Conservation (phyloP, 2,888 invertebrate genomes). For the Stictocephala bisonia region DNA sequence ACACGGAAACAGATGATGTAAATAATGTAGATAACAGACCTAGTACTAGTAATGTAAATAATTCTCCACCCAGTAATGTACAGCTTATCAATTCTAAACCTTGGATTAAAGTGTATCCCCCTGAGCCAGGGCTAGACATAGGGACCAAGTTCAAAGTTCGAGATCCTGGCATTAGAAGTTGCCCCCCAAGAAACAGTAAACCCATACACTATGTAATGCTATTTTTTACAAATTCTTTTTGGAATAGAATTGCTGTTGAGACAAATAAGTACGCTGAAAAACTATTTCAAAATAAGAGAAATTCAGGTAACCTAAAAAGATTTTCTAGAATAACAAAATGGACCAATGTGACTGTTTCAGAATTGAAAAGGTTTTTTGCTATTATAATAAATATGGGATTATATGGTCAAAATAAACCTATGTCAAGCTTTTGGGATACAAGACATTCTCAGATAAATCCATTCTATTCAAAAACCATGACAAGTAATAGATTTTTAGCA, state of each 20-base stretch:
- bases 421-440: not conserved
- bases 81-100: too few species aligned
- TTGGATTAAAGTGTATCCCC: too few species aligned
- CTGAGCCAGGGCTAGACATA: too few species aligned
- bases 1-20: too few species aligned
- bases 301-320: too few species aligned
- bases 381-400: not conserved
- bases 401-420: not conserved
- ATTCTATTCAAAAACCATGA: conserved; percentile 59
- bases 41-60: too few species aligned
- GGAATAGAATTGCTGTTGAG: not conserved
- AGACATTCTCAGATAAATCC: conserved; percentile 11
- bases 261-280: not conserved
- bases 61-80: too few species aligned
- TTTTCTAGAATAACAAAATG: conserved; percentile 3
- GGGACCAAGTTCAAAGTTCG: too few species aligned
- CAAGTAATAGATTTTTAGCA: conserved; percentile 54
- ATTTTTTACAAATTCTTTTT: not conserved
- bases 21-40: too few species aligned
- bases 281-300: not conserved
- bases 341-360: not conserved
- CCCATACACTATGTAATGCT: not conserved
- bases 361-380: not conserved
- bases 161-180: too few species aligned
- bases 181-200: conserved; percentile 5